Percentiles rank a stretch among this genome's conserved stretches.
These are phyloP conservation scores for Phortica variegata DNA, from an alignment of 1,140 invertebrate species.

Conservation along the genomic window DNA sequence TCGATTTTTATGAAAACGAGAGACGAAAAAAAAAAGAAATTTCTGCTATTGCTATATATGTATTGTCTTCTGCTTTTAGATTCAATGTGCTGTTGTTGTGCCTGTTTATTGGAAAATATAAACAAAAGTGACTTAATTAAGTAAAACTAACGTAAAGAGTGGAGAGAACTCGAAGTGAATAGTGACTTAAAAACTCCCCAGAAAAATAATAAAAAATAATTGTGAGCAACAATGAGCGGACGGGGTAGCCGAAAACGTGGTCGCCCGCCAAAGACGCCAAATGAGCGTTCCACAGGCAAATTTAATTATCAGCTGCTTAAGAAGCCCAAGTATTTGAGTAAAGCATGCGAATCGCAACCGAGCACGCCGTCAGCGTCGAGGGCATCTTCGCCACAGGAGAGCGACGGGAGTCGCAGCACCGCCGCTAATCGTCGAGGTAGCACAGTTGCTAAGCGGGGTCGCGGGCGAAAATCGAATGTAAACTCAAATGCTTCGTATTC, in stretches of 20 bases:
- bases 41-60: too few species aligned
- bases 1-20: too few species aligned
- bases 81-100: conserved; percentile 15
- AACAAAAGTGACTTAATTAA: too few species aligned
- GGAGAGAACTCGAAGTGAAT: too few species aligned
- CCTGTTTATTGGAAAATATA: too few species aligned
- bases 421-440: conserved; percentile 48
- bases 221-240: conserved; percentile 56
- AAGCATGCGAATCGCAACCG: conserved; percentile 66
- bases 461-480: conserved; percentile 57
- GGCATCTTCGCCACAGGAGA: conserved; percentile 70
- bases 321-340: conserved; percentile 86
- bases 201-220: conserved; percentile 1
- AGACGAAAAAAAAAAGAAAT: too few species aligned
- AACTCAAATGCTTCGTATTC: conserved; percentile 55
- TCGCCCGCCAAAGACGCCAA: conserved; percentile 83
- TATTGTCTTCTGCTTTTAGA: conserved; percentile 25
- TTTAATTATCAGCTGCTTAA: conserved; percentile 86
- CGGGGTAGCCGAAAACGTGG: conserved; percentile 80
- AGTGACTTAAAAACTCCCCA: background rate
- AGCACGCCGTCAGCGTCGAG: conserved; percentile 77
- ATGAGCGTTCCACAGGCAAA: conserved; percentile 77
- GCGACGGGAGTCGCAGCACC: conserved; percentile 67
- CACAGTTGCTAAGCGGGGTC: conserved; percentile 57
- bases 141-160: too few species aligned